Conservation (phyloP, 2,888 invertebrate species). For the Drosophila atroscutellata region DNA sequence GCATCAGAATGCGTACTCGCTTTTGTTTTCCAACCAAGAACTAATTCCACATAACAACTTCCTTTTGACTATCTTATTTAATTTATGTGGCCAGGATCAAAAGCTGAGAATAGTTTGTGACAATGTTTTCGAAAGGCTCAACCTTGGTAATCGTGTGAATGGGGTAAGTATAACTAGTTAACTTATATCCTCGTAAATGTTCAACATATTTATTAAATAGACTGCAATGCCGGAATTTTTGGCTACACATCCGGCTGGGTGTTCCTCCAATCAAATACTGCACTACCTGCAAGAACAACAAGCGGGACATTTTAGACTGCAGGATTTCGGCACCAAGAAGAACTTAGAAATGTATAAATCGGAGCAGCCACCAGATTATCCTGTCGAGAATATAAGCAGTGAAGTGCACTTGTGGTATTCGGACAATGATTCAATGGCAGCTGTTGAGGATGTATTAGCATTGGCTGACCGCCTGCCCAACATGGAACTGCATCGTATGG, state of each 20-base stretch:
- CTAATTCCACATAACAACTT: constrained; percentile 87
- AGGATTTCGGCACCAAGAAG: constrained; percentile 63
- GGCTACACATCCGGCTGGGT: constrained; percentile 77
- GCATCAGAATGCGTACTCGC: constrained; percentile 52
- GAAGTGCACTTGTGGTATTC: constrained; percentile 74
- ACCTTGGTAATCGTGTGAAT: constrained; percentile 69
- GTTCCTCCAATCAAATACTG: constrained; percentile 77
- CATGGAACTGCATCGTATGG: constrained; percentile 55
- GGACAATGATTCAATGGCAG: constrained; percentile 73
- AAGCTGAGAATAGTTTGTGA: constrained; percentile 86
- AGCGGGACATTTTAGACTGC: constrained; percentile 72
- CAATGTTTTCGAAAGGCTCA: constrained; percentile 86
- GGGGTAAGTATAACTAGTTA: constrained; percentile 39
- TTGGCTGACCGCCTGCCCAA: constrained; percentile 66
- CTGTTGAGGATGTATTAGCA: constrained; percentile 69
- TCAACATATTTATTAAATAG: constrained; percentile 29
- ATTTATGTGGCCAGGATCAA: constrained; percentile 83
- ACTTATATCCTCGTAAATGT: not conserved
- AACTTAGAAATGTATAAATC: constrained; percentile 67
- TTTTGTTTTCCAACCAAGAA: constrained; percentile 85
- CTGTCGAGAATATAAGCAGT: constrained; percentile 63
- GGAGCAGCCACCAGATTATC: constrained; percentile 70
- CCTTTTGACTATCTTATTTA: constrained; percentile 85
- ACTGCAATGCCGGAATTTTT: constrained; percentile 55
- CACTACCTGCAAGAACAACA: constrained; percentile 78